Base-by-base conservation (phyloP, 2,888 invertebrate genomes). In the Himalopsyche anomala region DNA sequence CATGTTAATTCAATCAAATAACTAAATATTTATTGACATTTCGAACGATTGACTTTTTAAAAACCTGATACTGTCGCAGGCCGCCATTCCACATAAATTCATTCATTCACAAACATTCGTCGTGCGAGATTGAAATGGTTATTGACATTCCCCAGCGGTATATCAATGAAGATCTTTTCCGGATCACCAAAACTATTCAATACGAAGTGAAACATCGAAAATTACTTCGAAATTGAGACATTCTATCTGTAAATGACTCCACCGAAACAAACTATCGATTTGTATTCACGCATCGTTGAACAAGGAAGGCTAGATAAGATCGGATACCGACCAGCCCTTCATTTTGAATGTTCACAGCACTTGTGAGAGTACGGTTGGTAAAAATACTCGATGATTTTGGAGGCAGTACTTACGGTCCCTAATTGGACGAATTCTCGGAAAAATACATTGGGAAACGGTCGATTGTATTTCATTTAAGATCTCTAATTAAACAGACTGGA, bases 381-480 rank as follows among this genome's bases (percentile, higher is more conserved):
- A 62, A 19, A 19, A 19, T 62, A 62, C 62, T 11, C 9, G 62
- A 28, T 19, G 62, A 62, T 62, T 62, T 28, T 11, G 19, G 6
- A 19, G 62, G 62, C 28, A 51, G 15, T 51, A 15, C 51, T 2
- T 51, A 0, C 19, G 19, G 28, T 62, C 28, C 19, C 62, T 62
- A 62, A 62, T 62, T 62, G 62, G 62, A 15, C 62, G 28, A 62
- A 62, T 62, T 62, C 62, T 62, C 62, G 62, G 62, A 62, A 62
- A 62, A 62, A 62, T 19, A 19, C 62, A 62, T 62, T 62, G 62
- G 62, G 28, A 62, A 62, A 62, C 8, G 28, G 28, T 28, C 62
- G 62, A 19, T 62, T 62, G 19, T 62, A 62, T 62, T 19, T 6
- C 1, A 42, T 42, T 42, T 51, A 6, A 62, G 19, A 62, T 28